These are phyloP conservation scores for Xestobium rufovillosum DNA, from an alignment of 2,888 invertebrate species.

Conservation along the genomic window DNA sequence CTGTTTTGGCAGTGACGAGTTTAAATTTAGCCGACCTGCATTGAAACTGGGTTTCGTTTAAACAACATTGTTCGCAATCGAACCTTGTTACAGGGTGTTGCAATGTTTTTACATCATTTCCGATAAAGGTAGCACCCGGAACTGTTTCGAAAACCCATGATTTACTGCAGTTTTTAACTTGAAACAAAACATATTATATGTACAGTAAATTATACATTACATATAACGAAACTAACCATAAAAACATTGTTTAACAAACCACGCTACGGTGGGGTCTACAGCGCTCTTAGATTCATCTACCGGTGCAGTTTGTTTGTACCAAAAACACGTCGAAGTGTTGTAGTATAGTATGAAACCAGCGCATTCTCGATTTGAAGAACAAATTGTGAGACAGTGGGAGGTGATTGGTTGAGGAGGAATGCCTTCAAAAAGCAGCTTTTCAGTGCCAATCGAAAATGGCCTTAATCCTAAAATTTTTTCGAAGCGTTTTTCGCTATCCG, in stretches of 20 bases:
- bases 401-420: conserved; percentile 32
- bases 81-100: conserved; percentile 54
- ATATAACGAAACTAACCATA: conserved; percentile 40
- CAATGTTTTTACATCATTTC: conserved; percentile 56
- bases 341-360: conserved; percentile 39
- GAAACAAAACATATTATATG: conserved; percentile 5
- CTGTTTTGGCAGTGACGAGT: conserved; percentile 33
- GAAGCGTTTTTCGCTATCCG: conserved; percentile 32
- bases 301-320: conserved; percentile 26
- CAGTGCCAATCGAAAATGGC: conserved; percentile 27
- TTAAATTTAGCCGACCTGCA: conserved; percentile 53
- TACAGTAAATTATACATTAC: background rate
- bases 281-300: conserved; percentile 27
- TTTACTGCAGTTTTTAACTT: conserved; percentile 39
- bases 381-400: conserved; percentile 36
- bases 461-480: conserved; percentile 40
- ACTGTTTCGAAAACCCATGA: conserved; percentile 72
- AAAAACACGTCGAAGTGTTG: conserved; percentile 36
- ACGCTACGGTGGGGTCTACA: conserved; percentile 47
- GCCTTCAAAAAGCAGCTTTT: conserved; percentile 28
- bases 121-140: conserved; percentile 65
- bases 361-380: conserved; percentile 33
- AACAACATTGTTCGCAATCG: conserved; percentile 60
- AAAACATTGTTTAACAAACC: conserved; percentile 59
- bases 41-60: conserved; percentile 46